Evolutionary conservation across 1,140 invertebrate species (phyloP).

Genomic region (Heliconius congener): DNA sequence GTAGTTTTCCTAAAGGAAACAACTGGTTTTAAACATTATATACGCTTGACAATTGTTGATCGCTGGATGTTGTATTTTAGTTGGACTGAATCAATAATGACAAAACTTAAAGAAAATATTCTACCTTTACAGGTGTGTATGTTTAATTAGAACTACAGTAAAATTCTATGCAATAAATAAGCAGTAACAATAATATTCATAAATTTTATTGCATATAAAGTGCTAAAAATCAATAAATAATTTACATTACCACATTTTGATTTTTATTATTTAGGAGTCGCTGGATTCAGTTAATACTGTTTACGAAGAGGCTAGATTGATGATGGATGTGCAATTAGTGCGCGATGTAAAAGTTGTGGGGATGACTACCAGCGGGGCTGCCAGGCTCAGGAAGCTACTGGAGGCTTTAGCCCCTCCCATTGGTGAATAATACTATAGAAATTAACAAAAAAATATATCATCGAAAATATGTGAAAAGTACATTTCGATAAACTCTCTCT

Average conservation of each 20-base stretch:
- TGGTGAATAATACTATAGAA: slow-evolving; percentile 54
- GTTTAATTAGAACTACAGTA: background rate
- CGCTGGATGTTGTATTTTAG: slow-evolving; percentile 58
- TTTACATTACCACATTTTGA: background rate
- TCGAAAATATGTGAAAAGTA: no score
- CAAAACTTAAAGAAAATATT: slow-evolving; percentile 36
- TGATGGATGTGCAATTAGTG: slow-evolving; percentile 63
- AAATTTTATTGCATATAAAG: no score
- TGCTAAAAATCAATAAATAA: no score
- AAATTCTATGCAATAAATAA: no score
- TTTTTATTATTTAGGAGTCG: slow-evolving; percentile 34
- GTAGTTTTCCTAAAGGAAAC: background rate
- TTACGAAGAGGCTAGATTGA: slow-evolving; percentile 63
- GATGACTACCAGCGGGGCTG: slow-evolving; percentile 90
- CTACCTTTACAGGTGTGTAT: slow-evolving; percentile 39
- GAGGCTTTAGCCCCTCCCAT: slow-evolving; percentile 84
- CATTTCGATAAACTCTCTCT: no score
- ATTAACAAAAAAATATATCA: background rate
- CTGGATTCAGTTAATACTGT: slow-evolving; percentile 19
- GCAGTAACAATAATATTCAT: no score
- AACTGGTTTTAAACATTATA: background rate
- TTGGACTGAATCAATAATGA: slow-evolving; percentile 42
- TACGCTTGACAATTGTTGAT: slow-evolving; percentile 29
- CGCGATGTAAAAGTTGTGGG: slow-evolving; percentile 82
- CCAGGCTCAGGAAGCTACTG: slow-evolving; percentile 84